phyloP scores from a whole-genome alignment of 2,113 vertebrate species.

The Mormoops blainvillei region DNA sequence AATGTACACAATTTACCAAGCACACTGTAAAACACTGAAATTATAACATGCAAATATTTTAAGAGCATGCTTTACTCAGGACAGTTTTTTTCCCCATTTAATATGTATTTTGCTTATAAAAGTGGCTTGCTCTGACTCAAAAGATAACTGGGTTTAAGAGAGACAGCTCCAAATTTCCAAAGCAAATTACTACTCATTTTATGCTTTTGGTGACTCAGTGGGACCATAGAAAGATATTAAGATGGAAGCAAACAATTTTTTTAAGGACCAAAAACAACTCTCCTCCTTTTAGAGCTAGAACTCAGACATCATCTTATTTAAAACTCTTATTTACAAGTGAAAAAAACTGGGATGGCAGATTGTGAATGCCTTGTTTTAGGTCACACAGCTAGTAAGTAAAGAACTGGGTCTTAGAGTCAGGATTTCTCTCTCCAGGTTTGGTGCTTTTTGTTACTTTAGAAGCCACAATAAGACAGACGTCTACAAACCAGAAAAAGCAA shows the following conservation, averaged over 20 bases:
- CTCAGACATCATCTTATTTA: not conserved
- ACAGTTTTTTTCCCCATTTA: not conserved
- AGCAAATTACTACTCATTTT: not conserved
- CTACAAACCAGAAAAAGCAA: not conserved
- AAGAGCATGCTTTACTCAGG: not conserved
- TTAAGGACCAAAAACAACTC: not conserved
- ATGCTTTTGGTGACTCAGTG: not conserved
- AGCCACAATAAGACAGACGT: not conserved
- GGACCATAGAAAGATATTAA: not conserved
- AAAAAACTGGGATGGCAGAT: not conserved
- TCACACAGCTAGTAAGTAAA: not conserved
- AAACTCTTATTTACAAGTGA: not conserved
- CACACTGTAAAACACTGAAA: not conserved
- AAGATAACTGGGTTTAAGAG: not conserved
- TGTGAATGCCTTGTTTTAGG: not conserved
- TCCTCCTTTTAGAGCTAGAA: not conserved
- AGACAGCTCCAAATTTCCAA: not conserved
- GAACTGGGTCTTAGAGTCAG: not conserved
- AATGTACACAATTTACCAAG: not conserved
- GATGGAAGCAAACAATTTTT: not conserved
- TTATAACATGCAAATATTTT: no score
- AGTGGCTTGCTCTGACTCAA: not conserved
- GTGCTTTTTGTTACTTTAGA: not conserved
- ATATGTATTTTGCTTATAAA: not conserved
- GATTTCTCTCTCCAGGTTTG: not conserved